Evolutionary conservation across 1,140 invertebrate genomes (phyloP).

Genomic region (Anastatus disparis): DNA sequence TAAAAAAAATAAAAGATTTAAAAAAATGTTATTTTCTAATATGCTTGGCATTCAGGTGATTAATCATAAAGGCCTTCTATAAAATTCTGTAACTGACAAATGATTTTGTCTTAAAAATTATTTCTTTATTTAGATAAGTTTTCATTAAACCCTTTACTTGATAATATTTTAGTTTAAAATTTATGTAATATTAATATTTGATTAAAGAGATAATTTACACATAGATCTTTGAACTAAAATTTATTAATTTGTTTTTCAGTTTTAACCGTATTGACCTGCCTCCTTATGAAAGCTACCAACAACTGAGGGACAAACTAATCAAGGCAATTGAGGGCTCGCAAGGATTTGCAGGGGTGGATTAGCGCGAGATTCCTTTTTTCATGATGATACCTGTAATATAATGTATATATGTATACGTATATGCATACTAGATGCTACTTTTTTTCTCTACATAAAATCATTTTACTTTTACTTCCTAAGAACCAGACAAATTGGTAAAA

Average conservation of each 20-base stretch:
- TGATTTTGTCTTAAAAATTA: too few relatives aligned
- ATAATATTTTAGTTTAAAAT: conserved; percentile 28
- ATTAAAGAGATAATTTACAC: too few relatives aligned
- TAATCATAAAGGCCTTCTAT: too few relatives aligned
- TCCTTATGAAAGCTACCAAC: conserved; percentile 95
- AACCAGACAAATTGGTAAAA: conserved; percentile 25
- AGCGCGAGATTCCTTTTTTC: conserved; percentile 69
- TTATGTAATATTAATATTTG: not conserved
- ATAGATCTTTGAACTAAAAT: too few relatives aligned
- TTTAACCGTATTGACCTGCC: conserved; percentile 98
- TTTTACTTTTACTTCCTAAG: conserved; percentile 29
- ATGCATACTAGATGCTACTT: conserved; percentile 41
- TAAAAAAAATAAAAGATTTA: too few relatives aligned
- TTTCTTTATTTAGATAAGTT: too few relatives aligned
- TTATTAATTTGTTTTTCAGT: conserved; percentile 73
- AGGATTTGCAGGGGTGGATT: conserved; percentile 98
- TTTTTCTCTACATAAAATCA: conserved; percentile 24
- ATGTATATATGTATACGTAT: conserved; percentile 63
- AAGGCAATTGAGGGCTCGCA: conserved; percentile 98
- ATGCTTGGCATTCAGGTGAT: too few relatives aligned
- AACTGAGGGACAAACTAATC: conserved; percentile 93
- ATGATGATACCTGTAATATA: conserved; percentile 69
- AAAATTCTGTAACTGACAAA: too few relatives aligned
- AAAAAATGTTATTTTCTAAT: too few relatives aligned
- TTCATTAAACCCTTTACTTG: too few relatives aligned